Percentiles rank a stretch among this genome's conserved stretches.
Conservation (phyloP, 2,113 vertebrate species). For the Channa maculata region DNA sequence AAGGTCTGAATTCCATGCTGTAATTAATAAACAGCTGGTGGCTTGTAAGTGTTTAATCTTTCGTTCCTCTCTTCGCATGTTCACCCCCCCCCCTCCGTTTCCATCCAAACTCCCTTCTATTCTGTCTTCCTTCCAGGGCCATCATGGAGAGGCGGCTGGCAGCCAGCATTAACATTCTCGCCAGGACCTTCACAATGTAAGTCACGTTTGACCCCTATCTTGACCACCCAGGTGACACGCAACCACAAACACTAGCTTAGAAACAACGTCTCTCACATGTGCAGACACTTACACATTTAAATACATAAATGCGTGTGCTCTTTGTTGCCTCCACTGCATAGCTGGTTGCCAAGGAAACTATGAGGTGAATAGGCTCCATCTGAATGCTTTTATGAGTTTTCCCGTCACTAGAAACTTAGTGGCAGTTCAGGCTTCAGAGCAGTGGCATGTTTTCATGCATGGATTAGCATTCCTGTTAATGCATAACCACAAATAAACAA, state of each 20-base stretch:
- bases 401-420: slow-evolving; percentile 6
- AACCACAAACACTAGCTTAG: neutral
- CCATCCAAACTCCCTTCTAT: slow-evolving; percentile 41
- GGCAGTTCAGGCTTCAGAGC: slow-evolving; percentile 16
- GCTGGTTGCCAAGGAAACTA: slow-evolving; percentile 45
- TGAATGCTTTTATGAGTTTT: slow-evolving; percentile 32
- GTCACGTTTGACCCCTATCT: slow-evolving; percentile 50
- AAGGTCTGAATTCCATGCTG: slow-evolving; percentile 21
- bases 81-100: slow-evolving; percentile 11
- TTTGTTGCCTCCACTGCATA: neutral
- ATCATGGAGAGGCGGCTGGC: slow-evolving; percentile 90
- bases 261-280: slow-evolving; percentile 2
- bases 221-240: neutral
- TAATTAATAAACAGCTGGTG: slow-evolving; percentile 44
- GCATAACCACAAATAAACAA: slow-evolving; percentile 40
- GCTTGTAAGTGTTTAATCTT: slow-evolving; percentile 22
- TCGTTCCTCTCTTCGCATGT: slow-evolving; percentile 13
- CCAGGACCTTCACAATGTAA: slow-evolving; percentile 88
- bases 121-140: slow-evolving; percentile 78
- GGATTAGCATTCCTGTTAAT: slow-evolving; percentile 59
- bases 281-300: neutral
- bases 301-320: neutral
- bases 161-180: slow-evolving; percentile 88
- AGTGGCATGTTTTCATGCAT: slow-evolving; percentile 21
- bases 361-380: slow-evolving; percentile 15